Conservation (phyloP, 2,888 invertebrate genomes). For the Tenthredo mesomela region DNA sequence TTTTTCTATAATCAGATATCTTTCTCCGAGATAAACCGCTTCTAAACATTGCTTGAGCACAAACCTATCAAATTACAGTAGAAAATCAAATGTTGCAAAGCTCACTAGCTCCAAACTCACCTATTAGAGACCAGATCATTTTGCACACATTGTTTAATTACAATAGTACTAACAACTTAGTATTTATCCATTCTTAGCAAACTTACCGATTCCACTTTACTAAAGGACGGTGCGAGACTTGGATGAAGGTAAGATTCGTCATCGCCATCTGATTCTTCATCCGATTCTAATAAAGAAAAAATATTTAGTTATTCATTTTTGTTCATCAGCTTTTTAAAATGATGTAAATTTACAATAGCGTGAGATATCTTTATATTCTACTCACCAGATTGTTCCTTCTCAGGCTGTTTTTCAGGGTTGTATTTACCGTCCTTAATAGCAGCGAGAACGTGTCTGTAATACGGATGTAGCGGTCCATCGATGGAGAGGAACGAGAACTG, state of each 20-base stretch:
- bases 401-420: constrained; percentile 77
- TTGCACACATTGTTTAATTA: constrained; percentile 56
- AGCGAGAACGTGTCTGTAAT: constrained; percentile 89
- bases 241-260: constrained; percentile 91
- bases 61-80: constrained; percentile 58
- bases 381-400: constrained; percentile 76
- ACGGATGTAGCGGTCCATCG: constrained; percentile 90
- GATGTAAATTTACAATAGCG: not conserved
- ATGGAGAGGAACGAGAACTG: constrained; percentile 97
- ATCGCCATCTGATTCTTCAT: constrained; percentile 80
- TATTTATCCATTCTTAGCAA: constrained; percentile 46
- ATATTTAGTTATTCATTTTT: not conserved
- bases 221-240: constrained; percentile 83
- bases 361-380: constrained; percentile 37
- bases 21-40: not conserved
- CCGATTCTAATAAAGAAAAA: constrained; percentile 67
- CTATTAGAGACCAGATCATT: constrained; percentile 57
- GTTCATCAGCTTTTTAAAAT: not conserved
- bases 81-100: constrained; percentile 59
- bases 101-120: constrained; percentile 60
- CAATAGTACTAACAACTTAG: constrained; percentile 34
- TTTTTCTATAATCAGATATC: not conserved
- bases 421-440: constrained; percentile 86
- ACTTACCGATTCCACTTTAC: constrained; percentile 85
- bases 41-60: constrained; percentile 41